Percentiles rank a stretch among this genome's conserved stretches.
Conservation (phyloP, 2,113 vertebrate species). For the Pipra filicauda region DNA sequence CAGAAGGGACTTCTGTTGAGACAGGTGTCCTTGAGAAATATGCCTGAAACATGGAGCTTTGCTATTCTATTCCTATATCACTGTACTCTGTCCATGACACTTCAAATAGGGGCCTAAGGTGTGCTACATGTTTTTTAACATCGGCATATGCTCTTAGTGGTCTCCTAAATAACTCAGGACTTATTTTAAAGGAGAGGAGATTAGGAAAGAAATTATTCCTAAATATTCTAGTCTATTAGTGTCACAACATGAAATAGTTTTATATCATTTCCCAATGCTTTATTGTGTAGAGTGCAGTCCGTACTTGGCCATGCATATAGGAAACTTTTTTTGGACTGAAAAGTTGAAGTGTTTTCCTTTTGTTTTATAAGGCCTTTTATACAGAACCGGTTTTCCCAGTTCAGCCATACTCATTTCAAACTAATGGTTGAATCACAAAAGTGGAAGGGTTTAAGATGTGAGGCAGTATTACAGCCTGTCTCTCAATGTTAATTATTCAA, state of each 20-base stretch:
- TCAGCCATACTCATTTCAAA: not conserved
- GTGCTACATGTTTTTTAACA: not conserved
- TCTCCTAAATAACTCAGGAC: not conserved
- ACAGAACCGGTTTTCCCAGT: not conserved
- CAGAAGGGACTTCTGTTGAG: not conserved
- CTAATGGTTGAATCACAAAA: not conserved
- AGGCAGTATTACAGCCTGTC: not conserved
- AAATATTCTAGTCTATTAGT: not conserved
- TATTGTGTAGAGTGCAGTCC: not conserved
- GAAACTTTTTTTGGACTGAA: not conserved
- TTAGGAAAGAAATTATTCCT: not conserved
- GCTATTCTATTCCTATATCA: accelerated
- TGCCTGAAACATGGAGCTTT: not conserved
- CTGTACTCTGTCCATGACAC: not conserved
- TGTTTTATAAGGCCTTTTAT: not conserved
- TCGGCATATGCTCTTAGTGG: not conserved
- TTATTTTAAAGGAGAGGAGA: not conserved
- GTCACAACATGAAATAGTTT: not conserved
- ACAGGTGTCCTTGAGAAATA: not conserved
- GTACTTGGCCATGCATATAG: not conserved
- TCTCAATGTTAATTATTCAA: not conserved
- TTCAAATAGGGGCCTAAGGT: not conserved
- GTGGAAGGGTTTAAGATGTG: not conserved
- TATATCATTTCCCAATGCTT: not conserved
- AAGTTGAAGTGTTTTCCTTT: not conserved